These are phyloP conservation scores for Platyscapa corneri DNA, from an alignment of 1,140 invertebrate genomes.

Conservation along the genomic window DNA sequence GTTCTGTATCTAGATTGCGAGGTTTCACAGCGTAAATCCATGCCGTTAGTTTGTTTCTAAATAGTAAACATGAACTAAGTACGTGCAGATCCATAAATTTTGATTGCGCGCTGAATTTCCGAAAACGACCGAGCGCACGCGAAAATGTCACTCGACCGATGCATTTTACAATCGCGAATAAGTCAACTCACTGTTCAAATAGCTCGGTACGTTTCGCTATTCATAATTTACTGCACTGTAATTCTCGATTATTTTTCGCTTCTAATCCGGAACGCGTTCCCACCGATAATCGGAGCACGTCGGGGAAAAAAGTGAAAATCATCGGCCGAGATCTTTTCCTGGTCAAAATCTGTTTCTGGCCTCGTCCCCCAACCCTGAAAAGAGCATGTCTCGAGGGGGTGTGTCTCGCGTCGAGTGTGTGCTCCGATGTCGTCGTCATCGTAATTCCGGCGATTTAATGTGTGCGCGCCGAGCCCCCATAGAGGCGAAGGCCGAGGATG, in stretches of 20 bases:
- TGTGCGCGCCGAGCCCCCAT: neutral
- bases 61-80: neutral
- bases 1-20: neutral
- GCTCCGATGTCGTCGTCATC: neutral
- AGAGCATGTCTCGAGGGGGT: neutral
- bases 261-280: no score
- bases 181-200: neutral
- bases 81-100: neutral
- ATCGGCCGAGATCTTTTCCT: no score
- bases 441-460: constrained; percentile 38
- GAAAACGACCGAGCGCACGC: neutral
- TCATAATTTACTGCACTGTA: neutral
- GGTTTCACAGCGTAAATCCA: neutral
- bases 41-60: neutral
- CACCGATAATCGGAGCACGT: no score
- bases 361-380: neutral
- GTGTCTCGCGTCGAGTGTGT: neutral
- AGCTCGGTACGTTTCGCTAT: no score
- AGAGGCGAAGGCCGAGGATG: neutral
- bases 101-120: neutral
- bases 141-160: neutral
- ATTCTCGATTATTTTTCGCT: neutral
- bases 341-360: neutral
- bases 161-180: neutral
- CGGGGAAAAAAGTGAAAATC: no score